Evolutionary conservation across 2,797 vertebrate species (phyloP).

Genomic region (Gorsachius magnificus): DNA sequence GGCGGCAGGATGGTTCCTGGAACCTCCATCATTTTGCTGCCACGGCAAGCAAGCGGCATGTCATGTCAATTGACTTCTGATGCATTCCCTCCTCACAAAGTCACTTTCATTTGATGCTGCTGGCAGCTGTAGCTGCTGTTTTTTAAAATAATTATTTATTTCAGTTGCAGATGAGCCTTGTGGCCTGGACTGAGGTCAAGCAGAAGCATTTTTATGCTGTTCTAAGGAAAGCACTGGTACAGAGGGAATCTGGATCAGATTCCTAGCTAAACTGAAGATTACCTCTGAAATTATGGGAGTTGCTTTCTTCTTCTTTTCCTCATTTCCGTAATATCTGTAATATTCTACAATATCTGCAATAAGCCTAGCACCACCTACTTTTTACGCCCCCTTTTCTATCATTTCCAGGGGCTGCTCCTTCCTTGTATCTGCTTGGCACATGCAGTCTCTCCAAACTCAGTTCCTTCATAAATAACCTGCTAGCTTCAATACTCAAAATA

Average conservation of each 20-base stretch:
- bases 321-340: background rate
- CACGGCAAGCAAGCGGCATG: fast-evolving
- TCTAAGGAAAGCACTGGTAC: background rate
- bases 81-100: background rate
- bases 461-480: background rate
- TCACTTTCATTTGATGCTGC: background rate
- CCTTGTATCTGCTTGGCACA: background rate
- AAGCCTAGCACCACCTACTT: background rate
- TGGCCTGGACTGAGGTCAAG: background rate
- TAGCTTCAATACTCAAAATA: background rate
- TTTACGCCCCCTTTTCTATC: background rate
- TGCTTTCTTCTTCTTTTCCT: background rate
- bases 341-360: background rate
- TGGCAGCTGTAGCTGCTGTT: background rate
- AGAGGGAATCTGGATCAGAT: background rate
- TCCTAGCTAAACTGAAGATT: background rate
- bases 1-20: background rate
- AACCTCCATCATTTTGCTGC: background rate
- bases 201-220: background rate
- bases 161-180: background rate
- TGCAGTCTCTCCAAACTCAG: background rate
- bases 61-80: background rate
- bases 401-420: background rate
- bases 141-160: conserved; percentile 5
- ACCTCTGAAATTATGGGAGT: background rate